phyloP scores from a whole-genome alignment of 2,888 invertebrate genomes.

The Clusia tigrina region DNA sequence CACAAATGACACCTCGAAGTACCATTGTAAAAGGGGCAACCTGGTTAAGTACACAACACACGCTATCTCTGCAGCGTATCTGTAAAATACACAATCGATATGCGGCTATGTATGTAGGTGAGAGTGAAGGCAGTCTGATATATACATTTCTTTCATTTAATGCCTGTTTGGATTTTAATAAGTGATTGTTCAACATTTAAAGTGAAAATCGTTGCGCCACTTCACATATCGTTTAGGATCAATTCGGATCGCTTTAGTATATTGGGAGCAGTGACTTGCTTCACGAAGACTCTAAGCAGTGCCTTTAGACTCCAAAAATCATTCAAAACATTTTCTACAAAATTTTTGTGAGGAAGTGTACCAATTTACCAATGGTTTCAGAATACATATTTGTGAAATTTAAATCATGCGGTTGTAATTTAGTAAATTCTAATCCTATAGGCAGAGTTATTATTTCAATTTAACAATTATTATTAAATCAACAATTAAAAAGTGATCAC shows the following conservation, averaged over 20 bases:
- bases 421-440: no score
- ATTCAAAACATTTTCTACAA: no score
- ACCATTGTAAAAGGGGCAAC: background rate
- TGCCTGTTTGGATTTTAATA: constrained; percentile 60
- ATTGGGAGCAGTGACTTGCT: constrained; percentile 14
- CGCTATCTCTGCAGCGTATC: constrained; percentile 42
- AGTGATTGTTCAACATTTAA: constrained; percentile 55
- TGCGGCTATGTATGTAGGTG: background rate
- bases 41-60: constrained; percentile 24
- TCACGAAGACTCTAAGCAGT: no score
- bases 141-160: constrained; percentile 47
- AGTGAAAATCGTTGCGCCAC: constrained; percentile 38
- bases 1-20: background rate
- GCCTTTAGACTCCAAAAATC: no score
- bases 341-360: no score
- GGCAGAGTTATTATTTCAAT: background rate
- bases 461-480: constrained; percentile 22
- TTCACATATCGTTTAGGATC: constrained; percentile 21
- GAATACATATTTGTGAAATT: no score
- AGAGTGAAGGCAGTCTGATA: constrained; percentile 12
- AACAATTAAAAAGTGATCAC: constrained; percentile 30
- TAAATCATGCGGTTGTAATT: no score
- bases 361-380: no score
- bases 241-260: constrained; percentile 17
- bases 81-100: constrained; percentile 34